phyloP scores from a whole-genome alignment of 2,797 vertebrate genomes.

The Gymnodraco acuticeps region DNA sequence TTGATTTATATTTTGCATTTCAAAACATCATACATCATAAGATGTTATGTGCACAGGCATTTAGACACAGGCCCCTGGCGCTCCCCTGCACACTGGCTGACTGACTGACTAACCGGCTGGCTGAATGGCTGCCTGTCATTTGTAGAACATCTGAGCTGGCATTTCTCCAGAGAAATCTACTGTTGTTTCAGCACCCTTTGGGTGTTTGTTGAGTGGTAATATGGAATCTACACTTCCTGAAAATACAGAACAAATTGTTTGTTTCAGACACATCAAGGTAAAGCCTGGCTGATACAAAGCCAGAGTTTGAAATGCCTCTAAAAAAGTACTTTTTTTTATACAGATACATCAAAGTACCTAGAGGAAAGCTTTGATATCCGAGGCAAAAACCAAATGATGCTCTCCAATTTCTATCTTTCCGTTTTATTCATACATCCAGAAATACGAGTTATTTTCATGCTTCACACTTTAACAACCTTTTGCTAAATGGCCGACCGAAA shows the following conservation, averaged over 20 bases:
- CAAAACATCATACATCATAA: conserved; percentile 66
- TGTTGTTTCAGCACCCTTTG: conserved; percentile 54
- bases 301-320: conserved; percentile 64
- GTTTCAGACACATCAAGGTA: conserved; percentile 72
- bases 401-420: conserved; percentile 34
- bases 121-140: conserved; percentile 66
- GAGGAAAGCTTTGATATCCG: conserved; percentile 66
- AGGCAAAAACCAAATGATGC: conserved; percentile 57
- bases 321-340: conserved; percentile 32
- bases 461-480: conserved; percentile 31
- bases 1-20: conserved; percentile 75
- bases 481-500: conserved; percentile 33
- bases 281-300: conserved; percentile 57
- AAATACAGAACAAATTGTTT: conserved; percentile 60
- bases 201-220: conserved; percentile 63
- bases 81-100: conserved; percentile 49
- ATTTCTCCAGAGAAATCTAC: conserved; percentile 61
- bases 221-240: conserved; percentile 66
- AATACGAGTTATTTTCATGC: conserved; percentile 40
- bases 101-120: conserved; percentile 61
- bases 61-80: conserved; percentile 59
- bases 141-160: conserved; percentile 67
- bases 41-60: conserved; percentile 58
- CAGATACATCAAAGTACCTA: conserved; percentile 62
- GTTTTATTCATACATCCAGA: conserved; percentile 53